These are phyloP conservation scores for Phacellophora camtschatica DNA, from an alignment of 30 jellyfish, hydroid and myxozoan species.

Conservation along the genomic window DNA sequence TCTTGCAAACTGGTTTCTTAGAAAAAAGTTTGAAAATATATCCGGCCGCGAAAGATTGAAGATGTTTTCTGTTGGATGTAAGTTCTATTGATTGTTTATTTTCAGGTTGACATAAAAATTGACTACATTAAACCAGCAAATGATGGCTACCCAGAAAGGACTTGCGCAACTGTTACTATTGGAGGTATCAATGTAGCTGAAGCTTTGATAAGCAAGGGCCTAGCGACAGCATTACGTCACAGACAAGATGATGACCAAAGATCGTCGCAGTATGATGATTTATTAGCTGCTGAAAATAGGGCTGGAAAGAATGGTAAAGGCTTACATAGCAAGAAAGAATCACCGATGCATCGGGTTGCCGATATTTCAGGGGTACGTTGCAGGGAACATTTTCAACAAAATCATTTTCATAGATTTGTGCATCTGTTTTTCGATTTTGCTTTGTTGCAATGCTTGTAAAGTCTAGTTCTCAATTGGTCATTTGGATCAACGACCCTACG, in stretches of 20 bases:
- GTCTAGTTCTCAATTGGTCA: too few species aligned
- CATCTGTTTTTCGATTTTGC: too few species aligned
- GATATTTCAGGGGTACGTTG: conserved; percentile 86
- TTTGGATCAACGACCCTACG: too few species aligned
- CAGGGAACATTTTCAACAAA: too few species aligned
- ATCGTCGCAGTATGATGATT: conserved; percentile 84
- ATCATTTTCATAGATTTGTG: too few species aligned
- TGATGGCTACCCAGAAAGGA: conserved; percentile 92
- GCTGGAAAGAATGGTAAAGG: conserved; percentile 88
- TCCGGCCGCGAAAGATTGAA: too few species aligned
- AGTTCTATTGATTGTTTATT: neutral
- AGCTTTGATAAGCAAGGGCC: conserved; percentile 95
- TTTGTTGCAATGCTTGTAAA: too few species aligned
- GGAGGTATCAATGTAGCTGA: conserved; percentile 89
- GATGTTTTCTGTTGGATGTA: too few species aligned
- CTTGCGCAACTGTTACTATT: conserved; percentile 86
- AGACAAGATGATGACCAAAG: conserved; percentile 92
- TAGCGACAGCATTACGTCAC: conserved; percentile 87
- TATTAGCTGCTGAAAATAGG: conserved; percentile 87
- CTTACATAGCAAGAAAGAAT: conserved; percentile 84
- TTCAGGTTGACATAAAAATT: conserved; percentile 71
- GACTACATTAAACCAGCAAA: conserved; percentile 90
- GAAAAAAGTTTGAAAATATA: too few species aligned
- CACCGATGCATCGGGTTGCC: conserved; percentile 93
- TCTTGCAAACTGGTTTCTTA: too few species aligned